A percentile compares a stretch with the other conserved stretches of the same genome.
phyloP scores from a whole-genome alignment of 2,797 vertebrate species.

The Falco cherrug region DNA sequence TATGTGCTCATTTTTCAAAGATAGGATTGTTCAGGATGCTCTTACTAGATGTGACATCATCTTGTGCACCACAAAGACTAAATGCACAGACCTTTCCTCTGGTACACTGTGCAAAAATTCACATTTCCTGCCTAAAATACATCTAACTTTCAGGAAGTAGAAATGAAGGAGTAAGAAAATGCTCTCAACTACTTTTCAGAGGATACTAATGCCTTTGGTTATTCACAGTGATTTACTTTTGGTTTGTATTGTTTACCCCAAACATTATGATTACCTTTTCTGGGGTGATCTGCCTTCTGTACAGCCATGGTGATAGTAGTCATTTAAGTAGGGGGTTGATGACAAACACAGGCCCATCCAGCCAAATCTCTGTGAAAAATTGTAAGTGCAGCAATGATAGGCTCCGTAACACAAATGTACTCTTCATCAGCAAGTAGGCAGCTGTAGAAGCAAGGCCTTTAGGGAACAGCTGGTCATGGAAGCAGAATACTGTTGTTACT shows the following conservation, averaged over 20 bases:
- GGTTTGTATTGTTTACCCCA: neutral
- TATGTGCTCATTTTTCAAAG: neutral
- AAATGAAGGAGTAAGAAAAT: neutral
- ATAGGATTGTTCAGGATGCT: neutral
- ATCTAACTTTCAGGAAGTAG: neutral
- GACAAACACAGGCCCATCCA: neutral
- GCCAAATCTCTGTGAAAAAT: neutral
- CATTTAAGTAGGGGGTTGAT: neutral
- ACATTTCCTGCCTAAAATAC: neutral
- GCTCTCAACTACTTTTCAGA: neutral
- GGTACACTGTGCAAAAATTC: neutral
- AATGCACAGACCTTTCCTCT: neutral
- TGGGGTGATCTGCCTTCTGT: neutral
- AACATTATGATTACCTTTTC: neutral
- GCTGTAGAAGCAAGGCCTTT: neutral
- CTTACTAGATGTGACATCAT: neutral
- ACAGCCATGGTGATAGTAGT: neutral
- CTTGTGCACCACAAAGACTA: neutral
- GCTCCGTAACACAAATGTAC: neutral
- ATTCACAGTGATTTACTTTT: neutral
- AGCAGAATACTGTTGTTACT: neutral
- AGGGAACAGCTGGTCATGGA: neutral
- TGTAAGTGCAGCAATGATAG: neutral
- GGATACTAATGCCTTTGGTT: neutral
- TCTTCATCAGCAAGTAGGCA: neutral